Conservation (phyloP, 2,888 invertebrate genomes). For the Acrobasis repandana region DNA sequence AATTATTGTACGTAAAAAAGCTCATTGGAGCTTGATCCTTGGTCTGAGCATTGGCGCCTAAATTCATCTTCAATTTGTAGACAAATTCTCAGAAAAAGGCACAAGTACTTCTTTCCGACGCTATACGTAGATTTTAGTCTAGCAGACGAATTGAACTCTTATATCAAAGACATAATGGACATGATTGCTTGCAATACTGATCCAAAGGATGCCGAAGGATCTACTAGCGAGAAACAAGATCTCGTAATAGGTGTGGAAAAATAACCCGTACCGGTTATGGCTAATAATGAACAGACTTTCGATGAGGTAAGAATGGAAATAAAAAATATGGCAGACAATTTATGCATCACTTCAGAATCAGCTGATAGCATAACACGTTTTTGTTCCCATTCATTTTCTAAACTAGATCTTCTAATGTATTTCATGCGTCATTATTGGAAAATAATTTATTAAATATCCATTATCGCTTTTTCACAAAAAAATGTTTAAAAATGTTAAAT, state of each 20-base stretch:
- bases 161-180: slow-evolving; percentile 16
- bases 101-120: slow-evolving; percentile 14
- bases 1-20: not conserved
- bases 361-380: slow-evolving; percentile 72
- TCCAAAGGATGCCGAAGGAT: slow-evolving; percentile 13
- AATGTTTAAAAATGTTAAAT: not conserved
- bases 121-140: not conserved
- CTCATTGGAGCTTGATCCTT: too few species aligned
- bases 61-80: slow-evolving; percentile 9
- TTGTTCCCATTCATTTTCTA: slow-evolving; percentile 49
- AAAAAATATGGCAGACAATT: slow-evolving; percentile 49
- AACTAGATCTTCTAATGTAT: slow-evolving; percentile 5
- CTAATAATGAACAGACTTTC: slow-evolving; percentile 57
- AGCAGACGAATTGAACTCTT: slow-evolving; percentile 10
- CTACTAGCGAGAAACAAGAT: slow-evolving; percentile 32
- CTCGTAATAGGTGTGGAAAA: slow-evolving; percentile 43
- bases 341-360: slow-evolving; percentile 65
- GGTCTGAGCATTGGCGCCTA: too few species aligned
- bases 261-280: slow-evolving; percentile 52
- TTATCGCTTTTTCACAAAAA: not conserved
- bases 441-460: not conserved
- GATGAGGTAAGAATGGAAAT: slow-evolving; percentile 63
- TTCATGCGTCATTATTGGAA: slow-evolving; percentile 13
- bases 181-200: slow-evolving; percentile 12
- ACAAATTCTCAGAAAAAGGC: slow-evolving; percentile 16